Base-by-base conservation (phyloP, 2,113 vertebrate species). In the Pseudopodoces humilis region DNA sequence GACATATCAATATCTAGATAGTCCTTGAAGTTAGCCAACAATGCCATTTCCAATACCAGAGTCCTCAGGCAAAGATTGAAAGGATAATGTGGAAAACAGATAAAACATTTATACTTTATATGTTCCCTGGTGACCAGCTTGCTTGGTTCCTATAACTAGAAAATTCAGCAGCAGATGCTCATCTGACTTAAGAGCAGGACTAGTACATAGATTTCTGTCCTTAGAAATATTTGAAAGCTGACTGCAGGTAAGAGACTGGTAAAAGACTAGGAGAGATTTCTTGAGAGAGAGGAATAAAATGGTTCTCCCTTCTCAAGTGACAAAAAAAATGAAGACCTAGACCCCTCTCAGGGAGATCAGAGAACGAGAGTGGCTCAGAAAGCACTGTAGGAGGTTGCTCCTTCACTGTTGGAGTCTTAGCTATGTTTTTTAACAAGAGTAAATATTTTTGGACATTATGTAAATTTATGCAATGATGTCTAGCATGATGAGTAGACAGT, bases 301-400 rank as follows among this genome's bases (percentile, higher is more conserved):
- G 15, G 88, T 88, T 81, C 52, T 75, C 30, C 25, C 25, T 89
- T 86, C 68, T 95, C 72, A 74, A 77, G 46, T 53, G 55, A 86
- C 60, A 88, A 94, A 88, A 79, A 44, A 88, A 92, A 72, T 65
- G 12, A 88, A 94, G 86, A 96, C n/a, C 46, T 88, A 86, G 76
- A 77, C 55, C 15, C 20, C 50, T 83, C 77, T 74, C 23, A 63
- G 72, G 25, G 71, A 94, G 71, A 92, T 88, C 63, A 81, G 79
- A 80, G 76, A 56, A 39, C 49, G 25, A 70, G 28, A 47, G 43
- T 55, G 14, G 6, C 31, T 92, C 50, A 77, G 68, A 95, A 94
- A 92, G n/a, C 67, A 62, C 59, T 35, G 52, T 27, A 70, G 64
- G 76, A 92, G 44, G 37, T 72, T 92, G 53, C 50, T 86, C 27